phyloP scores from a whole-genome alignment of 92 coral and sea anemone species.

The Epizoanthus fatuus region DNA sequence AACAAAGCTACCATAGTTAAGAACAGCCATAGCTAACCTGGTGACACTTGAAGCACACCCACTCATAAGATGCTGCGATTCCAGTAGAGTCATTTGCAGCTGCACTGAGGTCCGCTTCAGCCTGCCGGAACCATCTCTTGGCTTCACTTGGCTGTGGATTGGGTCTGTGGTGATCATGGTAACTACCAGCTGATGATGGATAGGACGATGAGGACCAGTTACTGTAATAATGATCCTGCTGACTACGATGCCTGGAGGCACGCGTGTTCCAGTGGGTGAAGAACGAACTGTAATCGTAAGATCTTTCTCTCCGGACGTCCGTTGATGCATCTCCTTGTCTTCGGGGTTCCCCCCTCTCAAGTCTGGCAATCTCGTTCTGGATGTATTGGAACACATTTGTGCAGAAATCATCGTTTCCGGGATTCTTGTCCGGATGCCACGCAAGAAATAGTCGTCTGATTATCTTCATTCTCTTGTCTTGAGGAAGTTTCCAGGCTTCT shows the following conservation, averaged over 20 bases:
- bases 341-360: slow-evolving; percentile 53
- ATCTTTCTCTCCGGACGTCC: background rate
- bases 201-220: slow-evolving; percentile 20
- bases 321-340: background rate
- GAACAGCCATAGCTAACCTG: slow-evolving; percentile 62
- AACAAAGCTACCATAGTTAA: background rate
- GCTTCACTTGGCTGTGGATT: slow-evolving; percentile 90
- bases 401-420: slow-evolving; percentile 76
- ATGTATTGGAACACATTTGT: slow-evolving; percentile 78
- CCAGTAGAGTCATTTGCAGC: slow-evolving; percentile 53
- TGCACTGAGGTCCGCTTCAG: slow-evolving; percentile 75
- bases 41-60: slow-evolving; percentile 89
- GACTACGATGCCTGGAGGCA: slow-evolving; percentile 42
- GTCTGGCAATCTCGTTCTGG: slow-evolving; percentile 61
- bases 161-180: slow-evolving; percentile 18
- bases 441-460: slow-evolving; percentile 67
- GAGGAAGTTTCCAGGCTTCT: slow-evolving; percentile 73
- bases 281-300: slow-evolving; percentile 38
- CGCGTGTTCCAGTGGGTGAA: slow-evolving; percentile 58
- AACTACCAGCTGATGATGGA: slow-evolving; percentile 7
- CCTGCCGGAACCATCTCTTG: slow-evolving; percentile 83
- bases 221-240: slow-evolving; percentile 39
- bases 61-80: slow-evolving; percentile 53
- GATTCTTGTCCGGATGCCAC: slow-evolving; percentile 89
- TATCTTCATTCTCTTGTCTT: slow-evolving; percentile 49